Evolutionary conservation across 2,113 vertebrate genomes (phyloP), one percentile per base, ranked within the genome.

Genomic region (Odobenus rosmarus): DNA sequence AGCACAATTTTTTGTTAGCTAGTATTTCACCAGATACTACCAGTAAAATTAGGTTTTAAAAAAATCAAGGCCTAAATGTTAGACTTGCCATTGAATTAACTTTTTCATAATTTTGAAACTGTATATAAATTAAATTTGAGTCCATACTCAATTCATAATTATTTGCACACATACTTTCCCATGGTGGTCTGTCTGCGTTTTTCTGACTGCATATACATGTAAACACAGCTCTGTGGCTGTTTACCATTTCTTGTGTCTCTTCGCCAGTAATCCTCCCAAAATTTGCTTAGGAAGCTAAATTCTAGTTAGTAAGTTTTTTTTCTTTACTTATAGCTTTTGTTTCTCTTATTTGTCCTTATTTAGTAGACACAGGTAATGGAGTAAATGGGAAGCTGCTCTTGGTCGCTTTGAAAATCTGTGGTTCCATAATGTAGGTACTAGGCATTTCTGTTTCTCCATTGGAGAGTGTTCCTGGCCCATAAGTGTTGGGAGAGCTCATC

Each of bases 41-140:
- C 46, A 36, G 9, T 90, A 90, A 84, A 88, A 84, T 94, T 67
- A 76, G 9, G 16, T 72, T 84, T 14, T 10, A 62, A 95, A 88
- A 51, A 69, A 69, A 77, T 46, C 7, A 84, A 61, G 67, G 69
- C 61, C 12, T 85, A 24, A 76, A 33, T 92, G 57, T 76, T 92
- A 74, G 26, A 74, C 12, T 81, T 77, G 21, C 31, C 89, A 91
- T 91, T 51, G 26, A 77, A 69, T 90, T 62, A 62, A 39, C 31
- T 84, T 90, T 88, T 88, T 64, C 4, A 39, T 59, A 87, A 88
- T 53, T 90, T 72, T 97, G 49, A 77, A 87, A 67, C 69, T 95
- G 12, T 69, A 23, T 4, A 23, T 77, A 79, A 57, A 79, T 51
- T 93, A 84, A 85, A 79, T 72, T 95, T 87, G 95, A 94, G 19